Conservation (phyloP, 2,113 vertebrate genomes). For the Corythornis vintsioides region DNA sequence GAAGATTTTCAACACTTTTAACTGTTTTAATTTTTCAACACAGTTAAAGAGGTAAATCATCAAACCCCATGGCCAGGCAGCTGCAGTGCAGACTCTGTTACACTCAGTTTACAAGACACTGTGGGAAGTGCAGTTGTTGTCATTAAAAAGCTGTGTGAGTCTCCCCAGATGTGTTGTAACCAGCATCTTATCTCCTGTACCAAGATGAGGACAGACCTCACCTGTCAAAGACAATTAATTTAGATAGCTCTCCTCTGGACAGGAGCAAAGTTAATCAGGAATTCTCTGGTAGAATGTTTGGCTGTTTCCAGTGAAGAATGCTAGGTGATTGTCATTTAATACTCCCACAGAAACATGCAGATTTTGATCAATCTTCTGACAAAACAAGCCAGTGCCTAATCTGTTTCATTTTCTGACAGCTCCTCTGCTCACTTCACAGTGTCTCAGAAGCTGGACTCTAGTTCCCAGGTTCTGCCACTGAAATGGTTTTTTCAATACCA, state of each 20-base stretch:
- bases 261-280: conserved; percentile 48
- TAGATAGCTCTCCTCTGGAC: conserved; percentile 19
- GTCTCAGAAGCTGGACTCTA: not conserved
- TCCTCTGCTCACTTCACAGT: not conserved
- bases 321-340: not conserved
- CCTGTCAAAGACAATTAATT: conserved; percentile 49
- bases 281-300: not conserved
- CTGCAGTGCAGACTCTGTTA: conserved; percentile 9
- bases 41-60: not conserved
- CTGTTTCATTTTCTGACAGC: not conserved
- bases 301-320: not conserved
- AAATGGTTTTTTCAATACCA: not conserved
- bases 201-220: conserved; percentile 49
- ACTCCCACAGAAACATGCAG: not conserved
- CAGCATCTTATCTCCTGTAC: conserved; percentile 33
- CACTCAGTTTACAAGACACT: conserved; percentile 21
- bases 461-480: not conserved
- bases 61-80: not conserved
- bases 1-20: not conserved
- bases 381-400: not conserved
- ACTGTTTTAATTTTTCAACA: too few relatives aligned
- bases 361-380: not conserved
- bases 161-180: conserved; percentile 13
- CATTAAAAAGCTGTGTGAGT: conserved; percentile 51
- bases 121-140: conserved; percentile 25